Conservation (phyloP, 2,888 invertebrate genomes). For the Agrochola lota region DNA sequence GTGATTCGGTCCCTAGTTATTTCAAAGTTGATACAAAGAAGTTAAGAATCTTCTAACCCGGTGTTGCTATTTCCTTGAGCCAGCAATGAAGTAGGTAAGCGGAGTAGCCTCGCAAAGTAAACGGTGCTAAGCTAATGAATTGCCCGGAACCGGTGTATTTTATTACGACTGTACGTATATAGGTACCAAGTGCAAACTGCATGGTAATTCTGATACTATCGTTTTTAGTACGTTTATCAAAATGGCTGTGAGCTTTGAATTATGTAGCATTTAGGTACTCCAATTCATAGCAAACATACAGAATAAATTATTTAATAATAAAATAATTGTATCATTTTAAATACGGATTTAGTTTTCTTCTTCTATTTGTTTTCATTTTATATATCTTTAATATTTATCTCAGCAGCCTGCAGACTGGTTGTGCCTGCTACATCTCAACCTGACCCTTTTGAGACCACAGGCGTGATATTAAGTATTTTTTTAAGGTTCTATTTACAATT, state of each 20-base stretch:
- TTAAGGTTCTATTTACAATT: too few species aligned
- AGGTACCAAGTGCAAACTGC: slow-evolving; percentile 38
- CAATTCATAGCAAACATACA: too few species aligned
- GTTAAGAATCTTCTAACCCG: not conserved
- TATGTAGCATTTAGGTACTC: not conserved
- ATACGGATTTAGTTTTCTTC: not conserved
- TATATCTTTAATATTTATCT: not conserved
- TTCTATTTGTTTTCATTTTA: not conserved
- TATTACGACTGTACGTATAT: slow-evolving; percentile 42
- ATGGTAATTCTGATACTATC: not conserved
- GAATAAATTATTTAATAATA: not conserved
- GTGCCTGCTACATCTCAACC: not conserved
- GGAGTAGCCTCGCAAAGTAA: slow-evolving; percentile 41
- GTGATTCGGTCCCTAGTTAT: not conserved
- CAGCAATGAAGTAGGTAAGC: slow-evolving; percentile 33
- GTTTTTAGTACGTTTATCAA: not conserved
- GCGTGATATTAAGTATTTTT: not conserved
- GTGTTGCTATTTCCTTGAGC: not conserved
- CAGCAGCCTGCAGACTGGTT: not conserved
- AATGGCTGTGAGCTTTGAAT: not conserved
- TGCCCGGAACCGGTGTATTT: slow-evolving; percentile 52
- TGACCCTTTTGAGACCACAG: not conserved
- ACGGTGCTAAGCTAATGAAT: slow-evolving; percentile 57
- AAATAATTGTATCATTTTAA: not conserved
- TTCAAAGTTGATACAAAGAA: not conserved